Evolutionary conservation across 2,888 invertebrate species (phyloP), one percentile per base, ranked within the genome.

Genomic region (Lordiphosa fenestrarum): DNA sequence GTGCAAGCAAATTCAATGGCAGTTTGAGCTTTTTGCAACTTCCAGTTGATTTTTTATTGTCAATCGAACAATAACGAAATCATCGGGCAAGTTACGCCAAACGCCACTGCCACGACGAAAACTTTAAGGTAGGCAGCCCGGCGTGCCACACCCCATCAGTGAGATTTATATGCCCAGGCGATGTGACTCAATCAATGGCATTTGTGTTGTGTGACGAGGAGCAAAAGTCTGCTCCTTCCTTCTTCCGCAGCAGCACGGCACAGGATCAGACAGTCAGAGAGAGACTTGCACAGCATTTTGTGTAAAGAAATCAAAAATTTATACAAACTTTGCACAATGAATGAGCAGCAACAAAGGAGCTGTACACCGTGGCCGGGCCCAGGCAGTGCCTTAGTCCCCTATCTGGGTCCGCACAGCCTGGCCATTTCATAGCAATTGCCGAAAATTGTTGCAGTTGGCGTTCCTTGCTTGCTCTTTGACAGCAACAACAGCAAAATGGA

Each of bases 31-130:
- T 76, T 64, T 76, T 84, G 74, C 62, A 78, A 78, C 69, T 78
- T 77, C 78, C 83, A 81, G 84, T 77, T 86, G 84, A 86, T 84
- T 84, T 86, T 84, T 86, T 84, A 86, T 84, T 86, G 83, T 85
- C 86, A 84, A 86, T 86, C 86, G 86, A 85, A 86, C 86, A 84
- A 84, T 84, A 84, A 86, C 86, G 78, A 84, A 84, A 86, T 84
- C 86, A 84, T 84, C 84, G 82, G 77, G 71, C 80, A 77, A 76
- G 83, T 83, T 80, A 76, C 85, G 85, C 64, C 83, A 78, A 84
- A 82, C 82, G 84, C 83, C 82, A 41, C 44, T 36, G 40, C 75
- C 77, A 82, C 77, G 84, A 80, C 75, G 69, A 62, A 84, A 78
- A 78, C 77, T 78, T 78, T 78, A 78, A 77, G 77, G 77, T 77